Evolutionary conservation across 1,140 invertebrate genomes (phyloP).

Genomic region (Drosophila funebris): DNA sequence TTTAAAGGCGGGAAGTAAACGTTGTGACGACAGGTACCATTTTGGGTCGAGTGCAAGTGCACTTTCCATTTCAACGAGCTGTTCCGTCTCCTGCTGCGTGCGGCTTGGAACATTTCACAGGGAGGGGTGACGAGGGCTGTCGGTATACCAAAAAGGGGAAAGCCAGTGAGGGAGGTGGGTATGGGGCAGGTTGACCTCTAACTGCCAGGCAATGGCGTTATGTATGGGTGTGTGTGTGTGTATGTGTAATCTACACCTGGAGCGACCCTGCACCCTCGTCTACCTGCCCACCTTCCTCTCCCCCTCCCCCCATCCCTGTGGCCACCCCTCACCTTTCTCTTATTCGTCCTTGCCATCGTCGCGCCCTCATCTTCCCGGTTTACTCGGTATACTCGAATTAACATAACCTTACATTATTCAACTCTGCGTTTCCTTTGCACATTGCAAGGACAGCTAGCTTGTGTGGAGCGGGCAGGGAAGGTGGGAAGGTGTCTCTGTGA

Average conservation of each 20-base stretch:
- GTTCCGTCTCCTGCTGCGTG: neutral
- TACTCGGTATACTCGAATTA: constrained; percentile 42
- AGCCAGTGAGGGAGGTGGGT: no score
- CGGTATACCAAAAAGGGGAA: neutral
- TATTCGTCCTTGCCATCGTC: neutral
- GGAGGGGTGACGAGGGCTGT: neutral
- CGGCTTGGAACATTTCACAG: neutral
- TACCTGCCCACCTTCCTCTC: neutral
- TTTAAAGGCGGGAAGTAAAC: constrained; percentile 16
- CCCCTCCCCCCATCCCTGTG: neutral
- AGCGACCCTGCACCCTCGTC: constrained; percentile 5
- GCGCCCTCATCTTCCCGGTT: constrained; percentile 13
- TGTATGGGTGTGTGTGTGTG: constrained; percentile 18
- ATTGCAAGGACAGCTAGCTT: constrained; percentile 13
- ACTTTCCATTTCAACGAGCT: constrained; percentile 18
- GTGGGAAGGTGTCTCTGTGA: neutral
- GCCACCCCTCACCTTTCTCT: neutral
- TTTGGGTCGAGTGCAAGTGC: constrained; percentile 15
- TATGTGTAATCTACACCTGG: constrained; percentile 44
- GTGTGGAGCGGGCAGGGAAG: neutral
- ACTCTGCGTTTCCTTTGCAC: constrained; percentile 58
- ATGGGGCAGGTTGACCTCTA: constrained; percentile 26
- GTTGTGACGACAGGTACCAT: neutral
- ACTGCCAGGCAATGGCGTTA: constrained; percentile 34
- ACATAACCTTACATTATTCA: constrained; percentile 77